A percentile compares a stretch with the other conserved stretches of the same genome.
phyloP scores from a whole-genome alignment of 2,888 invertebrate species.

The Pachliopta kotzebuea region DNA sequence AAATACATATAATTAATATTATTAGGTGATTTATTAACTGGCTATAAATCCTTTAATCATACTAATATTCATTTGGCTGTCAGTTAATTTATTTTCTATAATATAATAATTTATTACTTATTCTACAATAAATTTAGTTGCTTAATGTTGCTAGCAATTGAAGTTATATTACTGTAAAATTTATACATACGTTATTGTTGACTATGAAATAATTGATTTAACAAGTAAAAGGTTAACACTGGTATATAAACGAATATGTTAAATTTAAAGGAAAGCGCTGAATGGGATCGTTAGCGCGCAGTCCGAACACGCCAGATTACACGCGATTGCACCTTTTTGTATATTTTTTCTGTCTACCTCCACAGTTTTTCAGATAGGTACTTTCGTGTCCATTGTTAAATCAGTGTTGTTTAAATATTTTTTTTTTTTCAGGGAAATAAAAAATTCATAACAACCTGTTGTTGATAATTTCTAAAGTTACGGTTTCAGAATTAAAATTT shows the following conservation, averaged over 20 bases:
- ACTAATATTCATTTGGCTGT: too few species aligned
- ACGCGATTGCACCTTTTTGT: constrained; percentile 6
- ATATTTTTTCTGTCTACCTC: constrained; percentile 10
- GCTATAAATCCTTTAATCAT: too few species aligned
- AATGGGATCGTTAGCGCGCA: constrained; percentile 19
- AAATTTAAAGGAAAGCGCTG: constrained; percentile 13
- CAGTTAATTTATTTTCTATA: too few species aligned
- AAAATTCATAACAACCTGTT: too few species aligned
- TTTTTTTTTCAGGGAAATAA: not conserved
- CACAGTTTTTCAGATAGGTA: constrained; percentile 11
- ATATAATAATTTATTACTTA: too few species aligned
- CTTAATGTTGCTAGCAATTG: too few species aligned
- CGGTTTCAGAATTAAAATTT: too few species aligned
- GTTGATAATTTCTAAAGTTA: not conserved
- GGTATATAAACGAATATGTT: not conserved
- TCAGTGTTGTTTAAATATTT: not conserved
- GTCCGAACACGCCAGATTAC: constrained; percentile 13
- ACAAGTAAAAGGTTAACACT: not conserved
- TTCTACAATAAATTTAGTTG: too few species aligned
- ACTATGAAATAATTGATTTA: not conserved
- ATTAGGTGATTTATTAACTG: too few species aligned
- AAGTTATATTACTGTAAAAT: too few species aligned
- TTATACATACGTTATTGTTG: too few species aligned
- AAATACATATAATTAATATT: too few species aligned
- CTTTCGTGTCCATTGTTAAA: not conserved